A percentile compares a stretch with the other conserved stretches of the same genome.
These are phyloP conservation scores for Idaea dimidiata DNA, from an alignment of 2,888 invertebrate genomes.

Conservation along the genomic window DNA sequence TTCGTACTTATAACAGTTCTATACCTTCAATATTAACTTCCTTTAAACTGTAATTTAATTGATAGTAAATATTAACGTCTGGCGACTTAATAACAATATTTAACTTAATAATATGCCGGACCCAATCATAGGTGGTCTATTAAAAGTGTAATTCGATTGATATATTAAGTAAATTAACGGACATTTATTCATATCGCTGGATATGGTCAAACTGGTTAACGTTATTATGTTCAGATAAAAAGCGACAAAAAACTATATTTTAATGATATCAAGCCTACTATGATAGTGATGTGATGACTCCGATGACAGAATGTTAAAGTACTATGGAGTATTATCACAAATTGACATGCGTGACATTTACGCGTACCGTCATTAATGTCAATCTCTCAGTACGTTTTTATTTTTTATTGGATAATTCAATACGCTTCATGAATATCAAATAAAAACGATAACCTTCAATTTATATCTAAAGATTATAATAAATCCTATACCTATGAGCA, in stretches of 20 bases:
- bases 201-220: neutral
- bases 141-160: neutral
- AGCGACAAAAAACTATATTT: slow-evolving; percentile 3
- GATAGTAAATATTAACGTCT: neutral
- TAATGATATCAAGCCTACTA: slow-evolving; percentile 14
- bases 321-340: slow-evolving; percentile 43
- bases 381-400: slow-evolving; percentile 23
- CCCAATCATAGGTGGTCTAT: neutral
- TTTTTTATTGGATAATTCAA: slow-evolving; percentile 5
- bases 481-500: neutral
- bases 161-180: neutral
- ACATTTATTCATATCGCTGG: neutral
- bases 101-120: neutral
- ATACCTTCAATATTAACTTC: neutral
- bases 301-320: slow-evolving; percentile 33
- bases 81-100: neutral
- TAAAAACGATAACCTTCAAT: neutral
- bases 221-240: slow-evolving; percentile 5
- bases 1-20: neutral
- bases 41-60: neutral
- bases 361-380: slow-evolving; percentile 47
- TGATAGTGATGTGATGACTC: slow-evolving; percentile 20
- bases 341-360: slow-evolving; percentile 46
- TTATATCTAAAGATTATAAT: neutral
- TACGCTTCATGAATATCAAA: neutral